A percentile compares a stretch with the other conserved stretches of the same genome.
These are phyloP conservation scores for Leptodactylus fallax DNA, from an alignment of 2,797 vertebrate genomes.

Conservation along the genomic window DNA sequence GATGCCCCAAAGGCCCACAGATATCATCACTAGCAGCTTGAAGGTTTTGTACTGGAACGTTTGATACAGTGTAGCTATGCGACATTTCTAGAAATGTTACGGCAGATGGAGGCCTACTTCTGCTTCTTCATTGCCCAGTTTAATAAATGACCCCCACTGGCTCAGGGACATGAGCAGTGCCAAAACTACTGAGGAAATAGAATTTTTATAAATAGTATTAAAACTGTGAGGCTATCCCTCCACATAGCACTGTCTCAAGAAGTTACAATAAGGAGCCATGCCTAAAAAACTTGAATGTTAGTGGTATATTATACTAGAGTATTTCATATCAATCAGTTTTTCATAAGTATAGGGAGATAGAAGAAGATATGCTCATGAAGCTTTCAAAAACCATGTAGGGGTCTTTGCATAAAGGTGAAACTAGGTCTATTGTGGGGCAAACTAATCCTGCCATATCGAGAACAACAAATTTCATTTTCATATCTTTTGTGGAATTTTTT, in stretches of 20 bases:
- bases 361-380: conserved; percentile 24
- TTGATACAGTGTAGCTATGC: background rate
- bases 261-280: conserved; percentile 49
- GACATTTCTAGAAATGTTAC: background rate
- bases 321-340: conserved; percentile 37
- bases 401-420: conserved; percentile 47
- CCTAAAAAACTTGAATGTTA: conserved; percentile 58
- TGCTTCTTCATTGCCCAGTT: conserved; percentile 32
- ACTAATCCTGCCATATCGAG: conserved; percentile 21
- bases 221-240: conserved; percentile 49
- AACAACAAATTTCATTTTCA: conserved; percentile 19
- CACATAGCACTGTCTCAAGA: conserved; percentile 43
- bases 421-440: conserved; percentile 9
- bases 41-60: background rate
- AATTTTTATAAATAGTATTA: conserved; percentile 38
- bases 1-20: background rate
- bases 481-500: background rate
- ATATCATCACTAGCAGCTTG: background rate
- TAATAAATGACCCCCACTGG: conserved; percentile 49
- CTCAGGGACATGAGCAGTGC: conserved; percentile 59
- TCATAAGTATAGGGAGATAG: conserved; percentile 3
- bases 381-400: conserved; percentile 24
- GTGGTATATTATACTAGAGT: conserved; percentile 37
- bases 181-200: conserved; percentile 45
- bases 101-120: background rate